Evolutionary conservation across 2,797 vertebrate genomes (phyloP), one percentile per base, ranked within the genome.

Genomic region (Poeciliopsis infans): DNA sequence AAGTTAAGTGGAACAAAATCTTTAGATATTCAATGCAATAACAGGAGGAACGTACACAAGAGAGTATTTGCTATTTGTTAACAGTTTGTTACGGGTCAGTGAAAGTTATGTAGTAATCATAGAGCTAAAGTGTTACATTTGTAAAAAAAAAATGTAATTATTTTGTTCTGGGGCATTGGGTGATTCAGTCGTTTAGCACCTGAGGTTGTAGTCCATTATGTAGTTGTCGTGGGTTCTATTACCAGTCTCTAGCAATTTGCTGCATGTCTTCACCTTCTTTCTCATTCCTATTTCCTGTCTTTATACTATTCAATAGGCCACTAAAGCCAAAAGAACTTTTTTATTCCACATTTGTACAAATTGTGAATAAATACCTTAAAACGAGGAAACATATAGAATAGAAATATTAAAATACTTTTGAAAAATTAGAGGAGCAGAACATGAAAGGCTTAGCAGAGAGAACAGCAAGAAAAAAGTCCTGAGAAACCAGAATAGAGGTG

Each of bases 1-100:
- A 76, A 77, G 83, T 46, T 55, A 70, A 39, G 45, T n/a, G 18
- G 41, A 73, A 5, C 6, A 45, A 45, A 70, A 70, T 18, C 41
- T 69, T 28, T 45, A 28, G 25, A 70, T 70, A 16, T 70, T 70
- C 2, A 28, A 70, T 70, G 43, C 13, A 70, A 46, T 16, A 46
- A 8, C 23, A 28, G 57, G 28, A 59, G 28, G 12, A 70, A 70
- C 15, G 39, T 28, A 70, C 28, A 45, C 68, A 69, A n/a, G 33
- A 39, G 64, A 25, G 33, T 39, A 12, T 39, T 13, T 25, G 10
- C 2, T 28, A 6, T 70, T 12, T 15, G 5, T 69, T 23, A 16
- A 43, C 11, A 25, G 11, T 1, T 43, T 69, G 11, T n/a, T 45
- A 13, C 23, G 11, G 18, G 11, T 8, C 12, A 20, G 10, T 25